phyloP scores from a whole-genome alignment of 2,797 vertebrate genomes.

The Enteromius mattozi region DNA sequence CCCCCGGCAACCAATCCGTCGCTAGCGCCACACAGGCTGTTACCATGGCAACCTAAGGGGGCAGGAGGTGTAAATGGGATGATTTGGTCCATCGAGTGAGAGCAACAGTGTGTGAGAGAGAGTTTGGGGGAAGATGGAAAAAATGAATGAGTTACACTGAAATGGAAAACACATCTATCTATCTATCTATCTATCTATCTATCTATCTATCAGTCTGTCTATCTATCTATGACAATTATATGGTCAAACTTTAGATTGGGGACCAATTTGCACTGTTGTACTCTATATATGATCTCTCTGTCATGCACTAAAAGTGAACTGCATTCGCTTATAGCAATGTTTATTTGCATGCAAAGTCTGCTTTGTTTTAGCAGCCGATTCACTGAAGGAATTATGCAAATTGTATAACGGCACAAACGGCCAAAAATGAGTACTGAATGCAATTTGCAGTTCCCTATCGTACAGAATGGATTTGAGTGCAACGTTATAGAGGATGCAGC shows the following conservation, averaged over 20 bases:
- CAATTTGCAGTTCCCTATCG: neutral
- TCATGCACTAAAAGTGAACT: neutral
- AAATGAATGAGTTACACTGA: neutral
- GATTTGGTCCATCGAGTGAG: constrained; percentile 73
- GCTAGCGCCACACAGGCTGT: constrained; percentile 69
- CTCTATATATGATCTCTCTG: neutral
- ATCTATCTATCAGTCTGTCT: neutral
- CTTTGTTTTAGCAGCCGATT: constrained; percentile 6
- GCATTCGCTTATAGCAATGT: neutral
- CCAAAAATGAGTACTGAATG: neutral
- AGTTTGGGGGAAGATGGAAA: constrained; percentile 22
- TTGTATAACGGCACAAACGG: constrained; percentile 17
- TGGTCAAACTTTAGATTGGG: neutral
- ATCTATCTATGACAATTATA: neutral
- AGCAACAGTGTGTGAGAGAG: constrained; percentile 49
- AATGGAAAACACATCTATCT: neutral
- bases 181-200: neutral
- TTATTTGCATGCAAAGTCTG: constrained; percentile 22
- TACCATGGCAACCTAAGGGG: constrained; percentile 78
- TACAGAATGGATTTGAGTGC: neutral
- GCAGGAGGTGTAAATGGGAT: constrained; percentile 73
- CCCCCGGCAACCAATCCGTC: constrained; percentile 80
- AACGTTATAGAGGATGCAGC: neutral
- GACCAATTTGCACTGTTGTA: neutral
- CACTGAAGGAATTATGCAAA: constrained; percentile 23